Evolutionary conservation across 2,113 vertebrate species (phyloP).

Genomic region (Syrrhaptes paradoxus): DNA sequence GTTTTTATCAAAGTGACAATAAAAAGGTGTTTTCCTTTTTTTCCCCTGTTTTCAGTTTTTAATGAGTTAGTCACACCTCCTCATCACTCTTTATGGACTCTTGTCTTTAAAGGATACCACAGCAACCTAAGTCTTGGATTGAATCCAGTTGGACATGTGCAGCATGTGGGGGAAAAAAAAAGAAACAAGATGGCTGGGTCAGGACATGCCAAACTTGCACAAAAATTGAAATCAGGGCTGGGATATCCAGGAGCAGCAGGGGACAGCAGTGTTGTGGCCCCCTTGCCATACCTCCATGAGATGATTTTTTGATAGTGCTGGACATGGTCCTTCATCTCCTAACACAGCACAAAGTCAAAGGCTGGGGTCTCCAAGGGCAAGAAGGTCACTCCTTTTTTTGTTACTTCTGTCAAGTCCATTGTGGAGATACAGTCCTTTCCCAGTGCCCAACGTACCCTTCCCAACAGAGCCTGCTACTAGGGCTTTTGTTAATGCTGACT

Average conservation of each 20-base stretch:
- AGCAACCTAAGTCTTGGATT: not conserved
- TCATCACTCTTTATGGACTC: not conserved
- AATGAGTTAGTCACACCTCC: constrained; percentile 27
- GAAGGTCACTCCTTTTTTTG: not conserved
- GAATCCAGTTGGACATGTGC: not conserved
- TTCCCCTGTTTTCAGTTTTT: not conserved
- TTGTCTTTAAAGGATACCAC: not conserved
- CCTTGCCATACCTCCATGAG: not conserved
- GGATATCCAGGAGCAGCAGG: not conserved
- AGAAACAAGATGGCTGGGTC: not conserved
- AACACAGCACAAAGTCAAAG: not conserved
- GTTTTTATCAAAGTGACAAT: constrained; percentile 40
- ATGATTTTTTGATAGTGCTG: not conserved
- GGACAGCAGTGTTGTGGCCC: not conserved
- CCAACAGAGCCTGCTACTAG: not conserved
- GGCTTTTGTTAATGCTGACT: not conserved
- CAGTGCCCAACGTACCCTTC: not conserved
- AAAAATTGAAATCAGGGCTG: not conserved
- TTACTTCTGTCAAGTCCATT: not conserved
- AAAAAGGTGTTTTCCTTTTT: constrained; percentile 8
- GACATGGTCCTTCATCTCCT: not conserved
- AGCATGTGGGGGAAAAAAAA: not conserved
- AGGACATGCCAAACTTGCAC: not conserved
- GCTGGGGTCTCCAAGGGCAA: not conserved
- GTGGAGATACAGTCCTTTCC: not conserved